Base-by-base conservation (phyloP, 2,113 vertebrate genomes). In the Salvator merianae region DNA sequence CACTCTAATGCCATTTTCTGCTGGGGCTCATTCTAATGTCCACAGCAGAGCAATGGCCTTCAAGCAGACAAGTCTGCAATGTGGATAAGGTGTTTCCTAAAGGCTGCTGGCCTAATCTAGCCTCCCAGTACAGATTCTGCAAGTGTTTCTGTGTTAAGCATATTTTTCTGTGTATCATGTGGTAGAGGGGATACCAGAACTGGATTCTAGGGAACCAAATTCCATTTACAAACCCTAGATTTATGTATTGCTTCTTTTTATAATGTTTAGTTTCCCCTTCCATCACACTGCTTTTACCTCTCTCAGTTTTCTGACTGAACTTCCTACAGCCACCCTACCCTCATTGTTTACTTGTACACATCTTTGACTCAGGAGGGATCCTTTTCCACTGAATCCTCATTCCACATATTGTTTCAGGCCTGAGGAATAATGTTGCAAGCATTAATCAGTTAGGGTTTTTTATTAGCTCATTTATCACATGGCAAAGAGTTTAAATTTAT, bases 401-500 rank as follows among this genome's bases (percentile, higher is more conserved):
- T 79, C 77, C 59, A 85, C 38, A 79, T 84, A 84, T 65, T 79
- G 68, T 79, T 24, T 65, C 53, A 73, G 38, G 55, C 77, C 77
- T 38, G 76, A 79, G 66, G 83, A 65, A 79, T 43, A 79, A 79
- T 79, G 83, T 84, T 84, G 72, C 83, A 84, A 1, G 69, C 71
- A 84, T 84, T 72, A 84, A 84, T 84, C 83, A 72, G 83, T 47
- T 81, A 47, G n/a, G n/a, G 55, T 69, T 71, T 82, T 62, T n/a
- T 66, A 63, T 77, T 79, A 62, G 68, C 84, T 87, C 62, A 65
- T 80, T 86, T 90, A 72, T 84, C 85, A 88, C 65, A 82, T 85
- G 85, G 73, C 18, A 7, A 72, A 83, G 55, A 13, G 30, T 85
- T 85, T 79, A 71, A 7, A 90, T 83, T 66, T 26, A 82, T 62